A percentile compares a stretch with the other conserved stretches of the same genome.
phyloP scores from a whole-genome alignment of 2,888 invertebrate species.

The Diplazon laetatorius region DNA sequence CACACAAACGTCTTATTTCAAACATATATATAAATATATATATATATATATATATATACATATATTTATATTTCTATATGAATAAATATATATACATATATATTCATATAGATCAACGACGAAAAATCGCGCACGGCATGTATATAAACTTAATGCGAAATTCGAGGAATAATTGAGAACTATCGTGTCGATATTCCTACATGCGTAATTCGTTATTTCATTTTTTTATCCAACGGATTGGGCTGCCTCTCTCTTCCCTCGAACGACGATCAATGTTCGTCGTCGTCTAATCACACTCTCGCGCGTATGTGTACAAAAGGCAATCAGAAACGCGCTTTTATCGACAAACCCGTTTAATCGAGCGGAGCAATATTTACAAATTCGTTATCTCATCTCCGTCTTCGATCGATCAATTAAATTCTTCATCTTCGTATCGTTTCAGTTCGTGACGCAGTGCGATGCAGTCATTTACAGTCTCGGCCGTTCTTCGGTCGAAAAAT shows the following conservation, averaged over 20 bases:
- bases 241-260: no score
- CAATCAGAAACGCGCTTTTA: slow-evolving; percentile 16
- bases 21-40: slow-evolving; percentile 19
- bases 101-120: no score
- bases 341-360: slow-evolving; percentile 3
- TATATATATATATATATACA: slow-evolving; percentile 23
- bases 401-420: background rate
- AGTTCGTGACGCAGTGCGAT: no score
- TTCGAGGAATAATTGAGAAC: slow-evolving; percentile 30
- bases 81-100: slow-evolving; percentile 29
- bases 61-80: background rate
- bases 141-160: slow-evolving; percentile 38
- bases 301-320: background rate
- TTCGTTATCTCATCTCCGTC: slow-evolving; percentile 8
- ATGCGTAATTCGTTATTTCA: slow-evolving; percentile 20
- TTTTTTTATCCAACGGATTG: background rate
- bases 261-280: background rate
- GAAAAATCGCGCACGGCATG: slow-evolving; percentile 28
- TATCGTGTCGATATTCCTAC: slow-evolving; percentile 22
- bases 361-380: slow-evolving; percentile 41
- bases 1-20: slow-evolving; percentile 64
- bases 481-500: no score
- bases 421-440: no score
- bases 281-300: background rate
- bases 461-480: no score